Percentiles rank a stretch among this genome's conserved stretches.
phyloP scores from a whole-genome alignment of 2,113 vertebrate species.

The Sphaerodactylus townsendi region DNA sequence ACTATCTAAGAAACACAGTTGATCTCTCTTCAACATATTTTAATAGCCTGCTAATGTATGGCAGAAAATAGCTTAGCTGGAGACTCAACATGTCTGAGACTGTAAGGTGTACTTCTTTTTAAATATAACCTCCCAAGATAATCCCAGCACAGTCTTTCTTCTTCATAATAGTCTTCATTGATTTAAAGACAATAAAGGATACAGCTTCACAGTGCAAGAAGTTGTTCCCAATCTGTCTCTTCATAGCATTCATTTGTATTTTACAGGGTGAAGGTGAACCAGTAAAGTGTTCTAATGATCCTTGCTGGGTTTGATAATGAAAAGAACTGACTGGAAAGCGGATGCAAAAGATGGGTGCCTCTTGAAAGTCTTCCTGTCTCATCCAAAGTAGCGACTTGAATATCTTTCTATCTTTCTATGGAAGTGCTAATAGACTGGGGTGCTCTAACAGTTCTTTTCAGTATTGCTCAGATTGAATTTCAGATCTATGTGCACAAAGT shows the following conservation, averaged over 20 bases:
- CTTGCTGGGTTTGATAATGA: constrained; percentile 57
- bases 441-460: constrained; percentile 32
- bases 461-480: constrained; percentile 1
- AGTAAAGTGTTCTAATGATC: constrained; percentile 45
- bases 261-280: constrained; percentile 44
- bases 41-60: not conserved
- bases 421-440: constrained; percentile 1
- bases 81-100: constrained; percentile 9
- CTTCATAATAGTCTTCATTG: constrained; percentile 32
- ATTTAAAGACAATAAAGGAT: constrained; percentile 57
- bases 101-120: not conserved
- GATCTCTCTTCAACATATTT: constrained; percentile 24
- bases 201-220: constrained; percentile 23
- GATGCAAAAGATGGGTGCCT: constrained; percentile 36
- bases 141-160: constrained; percentile 34
- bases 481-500: not conserved
- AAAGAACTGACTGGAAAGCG: constrained; percentile 42
- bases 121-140: constrained; percentile 21
- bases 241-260: constrained; percentile 43
- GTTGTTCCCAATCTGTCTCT: constrained; percentile 32
- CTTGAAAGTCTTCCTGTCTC: constrained; percentile 36
- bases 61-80: constrained; percentile 25
- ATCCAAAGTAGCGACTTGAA: constrained; percentile 48
- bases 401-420: constrained; percentile 33
- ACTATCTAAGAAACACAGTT: not conserved